Evolutionary conservation across 1,140 invertebrate genomes (phyloP), one percentile per base, ranked within the genome.

Genomic region (Drosophila pallidifrons): DNA sequence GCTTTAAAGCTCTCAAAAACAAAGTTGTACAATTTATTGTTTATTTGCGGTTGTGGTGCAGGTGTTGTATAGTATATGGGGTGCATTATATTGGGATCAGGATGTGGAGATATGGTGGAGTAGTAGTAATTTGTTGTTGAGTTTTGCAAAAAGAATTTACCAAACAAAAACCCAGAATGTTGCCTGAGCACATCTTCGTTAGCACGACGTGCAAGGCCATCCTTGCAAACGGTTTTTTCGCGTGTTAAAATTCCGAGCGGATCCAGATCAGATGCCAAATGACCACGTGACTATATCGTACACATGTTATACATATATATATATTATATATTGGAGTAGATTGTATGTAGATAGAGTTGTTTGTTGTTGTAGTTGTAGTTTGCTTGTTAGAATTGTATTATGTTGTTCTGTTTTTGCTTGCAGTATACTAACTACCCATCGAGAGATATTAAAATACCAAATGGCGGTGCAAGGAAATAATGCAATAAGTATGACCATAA

Each of bases 221-320:
- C 92, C 73, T 92, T 92, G 79, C 82, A 82, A 77, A 91, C 79
- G 73, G 81, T 87, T 75, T 83, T 91, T 89, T 92, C 92, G 73
- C 79, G 82, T 30, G 91, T 91, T 74, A 92, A 71, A 94, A 97
- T 97, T 94, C 95, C 96, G 91, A 99, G 95, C 81, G 98, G 98
- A 95, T 99, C 98, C 94, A 99, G 93, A 93, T 98, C 96, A 86
- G 98, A 97, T 89, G 98, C 96, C 94, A 98, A 96, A 94, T 99
- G 98, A 93, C 98, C 98, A 93, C 98, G 96, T 93, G 97, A 96
- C 98, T 99, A 91, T 79, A 83, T 25, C 16, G 58, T 64, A 66
- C 65, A 83, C 83, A 73, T 72, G 72, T 25, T 32, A 67, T 64
- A 66, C 60, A 77, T 81, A 13, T 52, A 64, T 47, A 25, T 51